Evolutionary conservation across 2,888 invertebrate genomes (phyloP).

Genomic region (Melanargia galathea): DNA sequence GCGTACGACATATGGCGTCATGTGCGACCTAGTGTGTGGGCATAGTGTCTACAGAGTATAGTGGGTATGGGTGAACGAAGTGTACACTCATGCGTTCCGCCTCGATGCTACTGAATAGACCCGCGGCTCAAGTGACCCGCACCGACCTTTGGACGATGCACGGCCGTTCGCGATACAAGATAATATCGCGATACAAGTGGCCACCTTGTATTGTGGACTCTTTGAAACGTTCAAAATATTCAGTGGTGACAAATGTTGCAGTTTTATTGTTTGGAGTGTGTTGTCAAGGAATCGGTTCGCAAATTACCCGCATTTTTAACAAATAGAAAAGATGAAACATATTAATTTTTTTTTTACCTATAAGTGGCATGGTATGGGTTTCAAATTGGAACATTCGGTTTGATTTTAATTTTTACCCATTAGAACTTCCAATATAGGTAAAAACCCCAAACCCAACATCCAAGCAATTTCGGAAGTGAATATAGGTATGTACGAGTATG

Average conservation of each 20-base stretch:
- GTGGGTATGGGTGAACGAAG: conserved; percentile 44
- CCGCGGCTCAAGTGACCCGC: conserved; percentile 63
- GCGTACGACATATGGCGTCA: conserved; percentile 76
- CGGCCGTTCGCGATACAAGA: conserved; percentile 51
- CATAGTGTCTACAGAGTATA: neutral
- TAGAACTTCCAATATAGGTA: too few relatives aligned
- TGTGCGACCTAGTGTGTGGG: conserved; percentile 46
- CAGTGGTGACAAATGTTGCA: conserved; percentile 53
- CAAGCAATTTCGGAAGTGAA: too few relatives aligned
- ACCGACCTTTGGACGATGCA: conserved; percentile 61
- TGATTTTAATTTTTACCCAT: too few relatives aligned
- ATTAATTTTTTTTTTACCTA: too few relatives aligned
- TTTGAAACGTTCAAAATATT: conserved; percentile 28
- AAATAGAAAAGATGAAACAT: neutral
- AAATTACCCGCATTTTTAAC: conserved; percentile 60
- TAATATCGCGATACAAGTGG: conserved; percentile 66
- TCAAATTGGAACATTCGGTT: neutral
- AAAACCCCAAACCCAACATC: too few relatives aligned
- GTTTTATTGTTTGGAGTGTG: conserved; percentile 35
- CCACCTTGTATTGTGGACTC: conserved; percentile 37
- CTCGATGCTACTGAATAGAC: conserved; percentile 59
- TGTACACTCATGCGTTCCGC: conserved; percentile 57
- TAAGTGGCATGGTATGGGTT: neutral
- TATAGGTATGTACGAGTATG: too few relatives aligned
- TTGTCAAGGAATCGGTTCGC: conserved; percentile 1